These are phyloP conservation scores for Marasmarcha lunaedactyla DNA, from an alignment of 2,888 invertebrate species.

Conservation along the genomic window DNA sequence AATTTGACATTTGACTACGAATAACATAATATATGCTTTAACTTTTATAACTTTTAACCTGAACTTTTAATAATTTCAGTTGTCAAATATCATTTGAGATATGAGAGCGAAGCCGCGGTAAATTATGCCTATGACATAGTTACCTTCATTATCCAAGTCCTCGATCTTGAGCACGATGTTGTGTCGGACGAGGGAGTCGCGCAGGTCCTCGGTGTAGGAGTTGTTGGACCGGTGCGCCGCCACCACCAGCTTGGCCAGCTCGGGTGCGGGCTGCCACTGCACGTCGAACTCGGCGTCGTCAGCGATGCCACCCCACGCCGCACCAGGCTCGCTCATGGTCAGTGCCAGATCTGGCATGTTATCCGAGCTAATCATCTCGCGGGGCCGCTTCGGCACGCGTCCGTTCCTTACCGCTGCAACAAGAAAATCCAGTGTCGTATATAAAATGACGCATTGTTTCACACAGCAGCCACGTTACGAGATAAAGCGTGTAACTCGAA, in stretches of 20 bases:
- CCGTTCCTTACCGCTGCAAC: constrained; percentile 95
- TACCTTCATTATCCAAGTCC: constrained; percentile 31
- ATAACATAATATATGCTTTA: too few species aligned
- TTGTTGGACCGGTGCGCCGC: constrained; percentile 88
- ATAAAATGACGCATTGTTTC: too few species aligned
- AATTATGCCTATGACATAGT: too few species aligned
- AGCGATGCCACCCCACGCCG: constrained; percentile 17
- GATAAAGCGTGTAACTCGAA: too few species aligned
- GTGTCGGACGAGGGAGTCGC: constrained; percentile 39
- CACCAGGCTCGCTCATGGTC: constrained; percentile 14
- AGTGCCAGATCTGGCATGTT: constrained; percentile 18
- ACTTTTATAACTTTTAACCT: too few species aligned
- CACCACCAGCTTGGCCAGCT: constrained; percentile 60
- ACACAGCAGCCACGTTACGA: too few species aligned
- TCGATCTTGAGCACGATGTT: constrained; percentile 24
- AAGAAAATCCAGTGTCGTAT: constrained; percentile 17
- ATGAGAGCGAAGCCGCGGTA: too few species aligned
- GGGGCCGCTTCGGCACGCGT: constrained; percentile 92
- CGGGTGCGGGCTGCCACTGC: constrained; percentile 28
- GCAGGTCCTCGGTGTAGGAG: constrained; percentile 88
- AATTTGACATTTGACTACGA: too few species aligned
- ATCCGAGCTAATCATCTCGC: constrained; percentile 68
- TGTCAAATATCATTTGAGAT: too few species aligned
- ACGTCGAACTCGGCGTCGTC: constrained; percentile 20
- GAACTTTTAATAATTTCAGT: too few species aligned